Percentiles rank a stretch among this genome's conserved stretches.
Evolutionary conservation across 2,888 invertebrate species (phyloP).

Genomic region (Augochlorella aurata): DNA sequence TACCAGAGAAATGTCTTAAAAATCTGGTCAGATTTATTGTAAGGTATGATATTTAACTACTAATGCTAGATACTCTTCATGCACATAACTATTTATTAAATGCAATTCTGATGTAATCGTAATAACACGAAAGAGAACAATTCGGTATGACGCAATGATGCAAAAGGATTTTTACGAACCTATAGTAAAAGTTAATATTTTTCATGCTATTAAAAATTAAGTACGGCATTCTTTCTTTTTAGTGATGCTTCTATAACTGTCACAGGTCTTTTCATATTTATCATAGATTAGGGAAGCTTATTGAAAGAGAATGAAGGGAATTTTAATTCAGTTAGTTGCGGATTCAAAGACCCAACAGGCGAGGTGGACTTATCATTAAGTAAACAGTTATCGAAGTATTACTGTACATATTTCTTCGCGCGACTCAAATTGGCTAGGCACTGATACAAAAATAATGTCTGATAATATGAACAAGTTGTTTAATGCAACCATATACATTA

Average conservation of each 20-base stretch:
- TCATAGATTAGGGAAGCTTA: background rate
- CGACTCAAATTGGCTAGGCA: background rate
- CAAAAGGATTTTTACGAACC: background rate
- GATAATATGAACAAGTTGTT: background rate
- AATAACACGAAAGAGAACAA: background rate
- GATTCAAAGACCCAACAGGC: too few species aligned
- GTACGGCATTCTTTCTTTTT: background rate
- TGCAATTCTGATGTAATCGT: background rate
- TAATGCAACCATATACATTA: background rate
- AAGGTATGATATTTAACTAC: background rate
- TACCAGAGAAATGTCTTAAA: background rate
- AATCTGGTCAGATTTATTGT: background rate
- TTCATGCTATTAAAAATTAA: background rate
- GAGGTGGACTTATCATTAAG: background rate
- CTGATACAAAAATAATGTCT: background rate
- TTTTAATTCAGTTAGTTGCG: too few species aligned
- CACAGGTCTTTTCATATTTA: background rate
- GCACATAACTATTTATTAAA: background rate
- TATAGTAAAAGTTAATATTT: background rate
- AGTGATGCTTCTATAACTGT: background rate
- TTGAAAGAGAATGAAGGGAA: too few species aligned
- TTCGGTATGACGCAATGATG: background rate
- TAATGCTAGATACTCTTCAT: background rate
- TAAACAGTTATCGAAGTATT: background rate
- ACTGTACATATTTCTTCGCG: background rate